Evolutionary conservation across 1,140 invertebrate species (phyloP), one percentile per base, ranked within the genome.

Genomic region (Leptopilina clavipes): DNA sequence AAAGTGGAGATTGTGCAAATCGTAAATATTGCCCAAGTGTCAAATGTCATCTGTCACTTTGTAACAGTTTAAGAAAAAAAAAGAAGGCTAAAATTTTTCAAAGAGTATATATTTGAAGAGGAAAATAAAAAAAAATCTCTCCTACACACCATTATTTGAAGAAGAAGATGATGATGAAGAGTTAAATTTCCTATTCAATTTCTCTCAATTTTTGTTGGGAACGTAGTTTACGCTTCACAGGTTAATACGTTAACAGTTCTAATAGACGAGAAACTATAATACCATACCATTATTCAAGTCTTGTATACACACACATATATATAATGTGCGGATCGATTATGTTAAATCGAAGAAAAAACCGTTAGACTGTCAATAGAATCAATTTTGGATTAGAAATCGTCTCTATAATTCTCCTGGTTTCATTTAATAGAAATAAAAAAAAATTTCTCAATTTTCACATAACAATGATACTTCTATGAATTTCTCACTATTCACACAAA

Each of bases 321-420:
- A 52, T 52, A 52, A 52, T 52, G 48, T 52, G 48, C 48, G 3
- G 48, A 17, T 52, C n/a, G 48, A 52, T 52, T 52, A 52, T 52
- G 48, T 52, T 52, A 17, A 52, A 52, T 52, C 48, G 48, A 52
- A 8, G 2, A 6, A 52, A 52, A 52, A 52, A 40, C 37, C 48
- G 48, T 52, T 52, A 52, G n/a, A 52, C n/a, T 52, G 48, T 52
- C 48, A 52, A 52, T 52, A 52, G 48, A 52, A 17, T 52, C 48
- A 52, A 52, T 52, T 52, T 52, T 52, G 14, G 17, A 17, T 52
- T 52, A n/a, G 48, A 52, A 52, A 52, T 52, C 11, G 44, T 48
- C 44, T 48, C 14, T 48, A 48, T 48, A 14, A n/a, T 52, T 9
- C 37, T 9, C 37, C 37, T 9, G 8, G 9, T 40, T 40, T 40